Evolutionary conservation across 1,140 invertebrate species (phyloP), one percentile per base, ranked within the genome.

Genomic region (Cydia amplana): DNA sequence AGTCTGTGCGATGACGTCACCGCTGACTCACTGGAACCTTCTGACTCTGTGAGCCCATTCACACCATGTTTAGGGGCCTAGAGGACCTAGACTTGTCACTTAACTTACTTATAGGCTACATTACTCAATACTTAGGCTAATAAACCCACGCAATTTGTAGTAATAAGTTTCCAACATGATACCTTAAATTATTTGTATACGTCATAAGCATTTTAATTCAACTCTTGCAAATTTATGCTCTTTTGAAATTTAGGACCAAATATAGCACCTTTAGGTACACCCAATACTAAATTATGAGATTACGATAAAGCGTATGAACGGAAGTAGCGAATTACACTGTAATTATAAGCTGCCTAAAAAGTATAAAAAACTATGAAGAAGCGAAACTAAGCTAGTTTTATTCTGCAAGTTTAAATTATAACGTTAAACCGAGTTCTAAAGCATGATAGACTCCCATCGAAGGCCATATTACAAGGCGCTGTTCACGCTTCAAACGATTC

Each of bases 1-100:
- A 60, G 55, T 60, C 55, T 60, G 70, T 73, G 20, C 2, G 65
- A 60, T 81, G 77, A 79, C 77, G 75, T 74, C 77, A 81, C 74
- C 65, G 67, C 25, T 82, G 81, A 82, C 67, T 82, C 80, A 82
- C 77, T 36, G 60, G 55, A 23, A 20, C 55, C 55, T 60, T 60
- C 55, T 7, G 55, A 60, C 18, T 23, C 18, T 7, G 36, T 51
- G n/a, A 18, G 49, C 49, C 76, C 77, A 80, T 82, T 78, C 79
- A 81, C 70, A 60, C 55, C 55, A 60, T 60, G 55, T 60, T 60
- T 60, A 60, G 55, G 55, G 2, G 20, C 9, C 55, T 23, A 60
- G 4, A 16, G 32, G 32, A 2, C 16, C 16, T 49, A 49, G 14
- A 49, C 10, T 60, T 60, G 55, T 20, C 55, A 60, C 20, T 60